Evolutionary conservation across 2,888 invertebrate species (phyloP).

Genomic region (Dicyrtoma fusca): DNA sequence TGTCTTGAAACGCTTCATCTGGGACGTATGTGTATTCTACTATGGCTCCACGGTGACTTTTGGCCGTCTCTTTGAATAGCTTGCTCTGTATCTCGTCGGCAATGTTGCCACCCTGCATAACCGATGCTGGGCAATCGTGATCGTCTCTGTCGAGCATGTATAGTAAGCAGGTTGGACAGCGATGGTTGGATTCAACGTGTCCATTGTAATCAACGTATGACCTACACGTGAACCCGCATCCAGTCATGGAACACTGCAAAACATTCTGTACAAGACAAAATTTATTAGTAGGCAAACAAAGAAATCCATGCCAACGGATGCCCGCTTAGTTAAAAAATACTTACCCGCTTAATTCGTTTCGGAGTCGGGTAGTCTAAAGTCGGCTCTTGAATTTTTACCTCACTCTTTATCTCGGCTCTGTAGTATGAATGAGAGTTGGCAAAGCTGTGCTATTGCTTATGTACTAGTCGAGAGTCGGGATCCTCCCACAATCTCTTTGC

Average conservation of each 20-base stretch:
- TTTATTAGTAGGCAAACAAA: too few species aligned
- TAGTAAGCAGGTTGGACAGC: neutral
- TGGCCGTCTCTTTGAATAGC: neutral
- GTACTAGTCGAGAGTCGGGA: too few species aligned
- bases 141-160: neutral
- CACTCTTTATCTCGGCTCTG: too few species aligned
- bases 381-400: too few species aligned
- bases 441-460: too few species aligned
- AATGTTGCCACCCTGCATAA: neutral
- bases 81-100: neutral
- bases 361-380: too few species aligned
- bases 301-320: too few species aligned
- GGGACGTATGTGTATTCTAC: neutral
- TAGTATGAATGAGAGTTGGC: too few species aligned
- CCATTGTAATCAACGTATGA: neutral
- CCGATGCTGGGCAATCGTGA: neutral
- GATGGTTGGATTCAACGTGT: neutral
- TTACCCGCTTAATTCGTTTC: too few species aligned
- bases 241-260: too few species aligned
- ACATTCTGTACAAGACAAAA: neutral
- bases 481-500: too few species aligned
- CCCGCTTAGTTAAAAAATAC: too few species aligned
- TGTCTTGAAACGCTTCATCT: neutral
- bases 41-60: neutral
- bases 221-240: neutral